A percentile compares a stretch with the other conserved stretches of the same genome.
phyloP scores from a whole-genome alignment of 2,888 invertebrate genomes.

The Cephonodes hylas region DNA sequence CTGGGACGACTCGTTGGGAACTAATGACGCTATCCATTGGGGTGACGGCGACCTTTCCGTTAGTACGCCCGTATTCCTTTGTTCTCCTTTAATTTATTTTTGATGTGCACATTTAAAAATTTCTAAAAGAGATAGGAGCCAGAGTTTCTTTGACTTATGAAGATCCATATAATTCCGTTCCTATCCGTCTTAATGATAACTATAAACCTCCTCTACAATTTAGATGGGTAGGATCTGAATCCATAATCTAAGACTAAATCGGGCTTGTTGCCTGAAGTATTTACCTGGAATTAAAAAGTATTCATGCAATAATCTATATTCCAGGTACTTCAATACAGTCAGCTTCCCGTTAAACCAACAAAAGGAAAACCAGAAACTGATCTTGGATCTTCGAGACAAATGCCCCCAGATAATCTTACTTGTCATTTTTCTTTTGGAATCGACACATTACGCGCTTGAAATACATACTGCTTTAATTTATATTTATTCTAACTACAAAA shows the following conservation, averaged over 20 bases:
- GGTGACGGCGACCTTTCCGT: slow-evolving; percentile 71
- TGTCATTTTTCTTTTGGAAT: slow-evolving; percentile 74
- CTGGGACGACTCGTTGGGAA: slow-evolving; percentile 77
- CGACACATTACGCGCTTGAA: slow-evolving; percentile 44
- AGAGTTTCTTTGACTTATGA: too few species aligned
- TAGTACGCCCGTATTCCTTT: slow-evolving; percentile 21
- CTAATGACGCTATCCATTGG: slow-evolving; percentile 66
- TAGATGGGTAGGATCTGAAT: too few species aligned
- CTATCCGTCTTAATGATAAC: too few species aligned
- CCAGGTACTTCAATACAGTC: slow-evolving; percentile 61
- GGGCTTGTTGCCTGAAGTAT: too few species aligned
- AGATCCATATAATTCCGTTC: too few species aligned
- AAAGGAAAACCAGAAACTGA: slow-evolving; percentile 56
- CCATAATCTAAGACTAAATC: too few species aligned
- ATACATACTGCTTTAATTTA: not conserved
- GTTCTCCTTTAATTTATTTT: not conserved
- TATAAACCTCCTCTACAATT: too few species aligned
- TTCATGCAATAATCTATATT: not conserved
- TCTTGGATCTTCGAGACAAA: slow-evolving; percentile 40
- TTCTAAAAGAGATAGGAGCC: too few species aligned
- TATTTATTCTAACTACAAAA: not conserved
- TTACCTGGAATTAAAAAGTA: not conserved
- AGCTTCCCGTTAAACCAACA: slow-evolving; percentile 40
- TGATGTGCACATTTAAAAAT: not conserved
- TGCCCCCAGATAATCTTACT: slow-evolving; percentile 72